Conservation (phyloP, 2,113 vertebrate genomes). For the Chaetops frenatus region DNA sequence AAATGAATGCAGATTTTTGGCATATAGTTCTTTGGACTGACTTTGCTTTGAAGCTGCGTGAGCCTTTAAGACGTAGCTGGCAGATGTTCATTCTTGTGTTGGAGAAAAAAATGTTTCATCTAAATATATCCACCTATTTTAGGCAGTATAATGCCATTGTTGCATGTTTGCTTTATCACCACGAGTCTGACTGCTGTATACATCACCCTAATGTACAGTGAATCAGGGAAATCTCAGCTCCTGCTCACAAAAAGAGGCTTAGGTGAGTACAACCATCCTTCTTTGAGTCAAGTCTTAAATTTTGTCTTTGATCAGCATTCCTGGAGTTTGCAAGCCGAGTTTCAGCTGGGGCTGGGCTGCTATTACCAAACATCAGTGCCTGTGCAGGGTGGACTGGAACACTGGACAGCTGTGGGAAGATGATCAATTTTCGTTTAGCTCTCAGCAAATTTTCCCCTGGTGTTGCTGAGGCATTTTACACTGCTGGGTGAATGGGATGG, state of each 20-base stretch:
- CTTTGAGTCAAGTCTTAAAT: background rate
- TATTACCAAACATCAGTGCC: background rate
- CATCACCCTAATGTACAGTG: background rate
- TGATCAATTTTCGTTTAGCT: constrained; percentile 30
- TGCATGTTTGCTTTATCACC: background rate
- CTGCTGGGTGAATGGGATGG: background rate
- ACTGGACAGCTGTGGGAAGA: background rate
- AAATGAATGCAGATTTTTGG: background rate
- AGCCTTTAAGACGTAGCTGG: background rate
- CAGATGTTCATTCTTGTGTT: background rate
- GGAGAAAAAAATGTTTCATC: background rate
- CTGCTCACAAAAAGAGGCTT: background rate
- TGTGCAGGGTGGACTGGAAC: background rate
- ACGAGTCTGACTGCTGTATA: background rate
- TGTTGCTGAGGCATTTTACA: background rate
- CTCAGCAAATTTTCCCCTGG: background rate
- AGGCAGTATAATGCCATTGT: background rate
- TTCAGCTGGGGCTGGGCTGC: background rate
- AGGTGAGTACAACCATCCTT: background rate
- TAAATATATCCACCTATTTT: constrained; percentile 4
- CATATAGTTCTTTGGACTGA: background rate
- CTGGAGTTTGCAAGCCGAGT: constrained; percentile 1
- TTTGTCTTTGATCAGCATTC: background rate
- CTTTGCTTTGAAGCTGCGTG: background rate
- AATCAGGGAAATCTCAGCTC: background rate